These are phyloP conservation scores for Oscheius sp. DNA, from an alignment of 2,888 invertebrate species.

Conservation along the genomic window DNA sequence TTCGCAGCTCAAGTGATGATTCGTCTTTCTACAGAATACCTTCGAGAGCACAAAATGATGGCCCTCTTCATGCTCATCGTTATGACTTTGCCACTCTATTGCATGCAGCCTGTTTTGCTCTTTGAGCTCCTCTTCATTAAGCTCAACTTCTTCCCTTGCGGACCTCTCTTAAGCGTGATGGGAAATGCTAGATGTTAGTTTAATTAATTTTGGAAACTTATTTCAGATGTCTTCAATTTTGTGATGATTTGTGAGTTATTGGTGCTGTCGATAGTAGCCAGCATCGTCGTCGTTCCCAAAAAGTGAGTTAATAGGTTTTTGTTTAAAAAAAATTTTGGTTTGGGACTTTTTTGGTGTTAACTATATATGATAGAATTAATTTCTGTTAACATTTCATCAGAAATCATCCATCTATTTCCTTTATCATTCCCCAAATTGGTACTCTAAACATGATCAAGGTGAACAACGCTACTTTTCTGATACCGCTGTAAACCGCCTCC, in stretches of 20 bases:
- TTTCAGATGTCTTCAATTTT: conserved; percentile 24
- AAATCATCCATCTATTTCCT: too few relatives aligned
- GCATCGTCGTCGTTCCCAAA: conserved; percentile 9
- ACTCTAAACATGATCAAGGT: too few relatives aligned
- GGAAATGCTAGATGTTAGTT: conserved; percentile 18
- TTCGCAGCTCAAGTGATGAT: conserved; percentile 28
- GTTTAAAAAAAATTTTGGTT: too few relatives aligned
- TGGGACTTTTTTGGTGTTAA: too few relatives aligned
- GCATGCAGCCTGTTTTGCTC: conserved; percentile 12
- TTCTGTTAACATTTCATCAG: too few relatives aligned
- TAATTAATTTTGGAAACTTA: background rate
- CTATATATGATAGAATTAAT: too few relatives aligned
- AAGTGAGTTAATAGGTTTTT: background rate
- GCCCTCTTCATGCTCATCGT: conserved; percentile 9
- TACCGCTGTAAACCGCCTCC: too few relatives aligned
- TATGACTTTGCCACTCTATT: conserved; percentile 11
- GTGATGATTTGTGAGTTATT: conserved; percentile 13
- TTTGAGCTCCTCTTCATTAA: conserved; percentile 17
- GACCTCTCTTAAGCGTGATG: background rate
- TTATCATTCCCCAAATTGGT: too few relatives aligned
- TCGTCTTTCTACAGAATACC: conserved; percentile 17
- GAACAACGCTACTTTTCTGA: too few relatives aligned
- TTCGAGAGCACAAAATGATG: conserved; percentile 23
- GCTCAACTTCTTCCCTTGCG: conserved; percentile 24
- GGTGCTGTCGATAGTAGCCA: conserved; percentile 8